These are phyloP conservation scores for Platyrinchus mystaceus DNA, from an alignment of 2,797 vertebrate genomes.

Conservation along the genomic window DNA sequence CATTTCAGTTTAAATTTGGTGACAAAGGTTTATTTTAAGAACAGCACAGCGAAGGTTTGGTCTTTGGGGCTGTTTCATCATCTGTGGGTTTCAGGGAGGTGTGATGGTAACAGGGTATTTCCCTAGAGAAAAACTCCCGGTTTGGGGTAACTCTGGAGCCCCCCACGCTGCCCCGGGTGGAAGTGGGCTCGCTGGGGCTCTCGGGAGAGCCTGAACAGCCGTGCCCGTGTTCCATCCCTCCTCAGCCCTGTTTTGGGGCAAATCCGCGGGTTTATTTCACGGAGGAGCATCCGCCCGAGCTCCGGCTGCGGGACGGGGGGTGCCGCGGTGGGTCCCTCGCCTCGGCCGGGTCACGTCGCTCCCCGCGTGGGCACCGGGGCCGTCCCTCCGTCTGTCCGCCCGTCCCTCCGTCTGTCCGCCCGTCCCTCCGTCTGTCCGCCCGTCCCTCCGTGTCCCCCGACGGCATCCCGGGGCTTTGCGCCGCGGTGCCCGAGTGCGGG, in stretches of 20 bases:
- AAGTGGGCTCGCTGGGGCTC: background rate
- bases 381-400: background rate
- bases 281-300: background rate
- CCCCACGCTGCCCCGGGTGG: background rate
- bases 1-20: background rate
- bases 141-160: background rate
- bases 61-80: background rate
- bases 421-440: background rate
- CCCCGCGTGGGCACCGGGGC: background rate
- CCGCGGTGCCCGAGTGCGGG: background rate
- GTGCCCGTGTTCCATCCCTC: background rate
- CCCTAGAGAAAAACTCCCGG: background rate
- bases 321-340: background rate
- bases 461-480: background rate
- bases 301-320: background rate
- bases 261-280: background rate
- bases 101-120: background rate
- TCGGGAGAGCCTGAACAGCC: background rate
- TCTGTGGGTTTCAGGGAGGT: accelerated
- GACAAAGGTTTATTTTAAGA: background rate
- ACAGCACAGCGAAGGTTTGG: background rate
- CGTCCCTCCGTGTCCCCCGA: background rate
- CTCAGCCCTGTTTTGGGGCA: background rate
- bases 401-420: too few relatives aligned
- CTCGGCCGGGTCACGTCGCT: background rate